A percentile compares a stretch with the other conserved stretches of the same genome.
These are phyloP conservation scores for Hyphantria cunea DNA, from an alignment of 1,140 invertebrate species.

Conservation along the genomic window DNA sequence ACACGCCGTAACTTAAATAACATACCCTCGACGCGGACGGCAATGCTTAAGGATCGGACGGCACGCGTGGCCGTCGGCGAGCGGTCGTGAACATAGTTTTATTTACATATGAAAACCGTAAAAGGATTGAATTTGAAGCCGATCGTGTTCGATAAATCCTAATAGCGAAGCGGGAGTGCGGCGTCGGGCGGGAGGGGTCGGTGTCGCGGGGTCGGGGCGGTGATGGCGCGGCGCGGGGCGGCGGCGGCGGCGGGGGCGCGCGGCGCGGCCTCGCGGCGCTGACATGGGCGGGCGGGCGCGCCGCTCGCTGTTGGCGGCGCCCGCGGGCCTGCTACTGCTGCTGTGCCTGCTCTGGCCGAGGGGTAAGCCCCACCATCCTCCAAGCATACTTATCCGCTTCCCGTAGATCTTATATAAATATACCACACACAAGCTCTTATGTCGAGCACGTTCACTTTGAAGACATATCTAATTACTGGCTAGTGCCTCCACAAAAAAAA, in stretches of 20 bases:
- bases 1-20: slow-evolving; percentile 68
- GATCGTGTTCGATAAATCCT: slow-evolving; percentile 65
- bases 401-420: no score
- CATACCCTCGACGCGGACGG: slow-evolving; percentile 58
- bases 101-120: slow-evolving; percentile 76
- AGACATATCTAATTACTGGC: no score
- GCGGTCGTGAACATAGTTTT: slow-evolving; percentile 66
- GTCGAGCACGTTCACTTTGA: no score
- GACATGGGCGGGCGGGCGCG: slow-evolving; percentile 75
- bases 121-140: slow-evolving; percentile 65
- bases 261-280: slow-evolving; percentile 72
- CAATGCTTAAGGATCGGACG: slow-evolving; percentile 71
- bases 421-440: no score
- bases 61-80: slow-evolving; percentile 73
- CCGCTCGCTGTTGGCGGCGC: slow-evolving; percentile 73
- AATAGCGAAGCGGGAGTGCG: slow-evolving; percentile 67
- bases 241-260: slow-evolving; percentile 56
- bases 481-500: no score
- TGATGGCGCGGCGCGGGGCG: slow-evolving; percentile 63
- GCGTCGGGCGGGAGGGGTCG: slow-evolving; percentile 61
- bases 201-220: slow-evolving; percentile 55
- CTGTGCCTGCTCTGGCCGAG: slow-evolving; percentile 73
- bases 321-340: slow-evolving; percentile 75
- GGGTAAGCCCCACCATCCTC: slow-evolving; percentile 46
- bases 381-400: no score